Percentiles rank a stretch among this genome's conserved stretches.
Conservation (phyloP, 1,140 invertebrate species). For the Ylistrum balloti region DNA sequence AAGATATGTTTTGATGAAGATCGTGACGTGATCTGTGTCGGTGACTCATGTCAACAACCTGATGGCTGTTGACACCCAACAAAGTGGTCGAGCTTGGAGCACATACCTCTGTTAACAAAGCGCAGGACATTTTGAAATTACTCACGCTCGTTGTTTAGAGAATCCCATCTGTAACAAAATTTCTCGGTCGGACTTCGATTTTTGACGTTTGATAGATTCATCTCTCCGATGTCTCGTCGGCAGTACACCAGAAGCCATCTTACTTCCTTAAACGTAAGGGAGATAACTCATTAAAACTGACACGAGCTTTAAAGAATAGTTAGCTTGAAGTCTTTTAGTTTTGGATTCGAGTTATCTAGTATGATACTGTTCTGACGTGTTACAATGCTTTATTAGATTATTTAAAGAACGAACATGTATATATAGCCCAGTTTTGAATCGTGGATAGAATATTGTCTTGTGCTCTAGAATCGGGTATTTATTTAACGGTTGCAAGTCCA, state of each 20-base stretch:
- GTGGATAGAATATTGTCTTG: too few species aligned
- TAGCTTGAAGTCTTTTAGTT: neutral
- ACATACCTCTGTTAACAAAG: neutral
- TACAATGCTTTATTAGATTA: too few species aligned
- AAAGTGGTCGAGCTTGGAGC: neutral
- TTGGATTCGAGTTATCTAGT: too few species aligned
- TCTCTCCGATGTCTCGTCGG: constrained; percentile 55
- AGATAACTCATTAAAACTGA: neutral
- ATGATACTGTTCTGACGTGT: too few species aligned
- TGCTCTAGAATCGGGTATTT: too few species aligned
- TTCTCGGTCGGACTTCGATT: constrained; percentile 85
- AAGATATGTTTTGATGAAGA: constrained; percentile 22
- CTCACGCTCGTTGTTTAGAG: constrained; percentile 92
- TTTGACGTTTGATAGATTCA: constrained; percentile 63
- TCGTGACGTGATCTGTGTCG: neutral
- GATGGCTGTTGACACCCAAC: neutral
- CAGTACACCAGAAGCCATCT: constrained; percentile 59
- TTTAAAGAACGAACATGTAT: too few species aligned
- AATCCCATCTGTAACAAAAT: constrained; percentile 94
- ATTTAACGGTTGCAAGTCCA: too few species aligned
- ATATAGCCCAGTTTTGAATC: too few species aligned
- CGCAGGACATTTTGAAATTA: constrained; percentile 60
- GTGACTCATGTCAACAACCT: neutral
- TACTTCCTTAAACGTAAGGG: constrained; percentile 49
- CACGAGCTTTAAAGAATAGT: neutral